A percentile compares a stretch with the other conserved stretches of the same genome.
Evolutionary conservation across 1,140 invertebrate species (phyloP).

Genomic region (Trissolcus basalis): DNA sequence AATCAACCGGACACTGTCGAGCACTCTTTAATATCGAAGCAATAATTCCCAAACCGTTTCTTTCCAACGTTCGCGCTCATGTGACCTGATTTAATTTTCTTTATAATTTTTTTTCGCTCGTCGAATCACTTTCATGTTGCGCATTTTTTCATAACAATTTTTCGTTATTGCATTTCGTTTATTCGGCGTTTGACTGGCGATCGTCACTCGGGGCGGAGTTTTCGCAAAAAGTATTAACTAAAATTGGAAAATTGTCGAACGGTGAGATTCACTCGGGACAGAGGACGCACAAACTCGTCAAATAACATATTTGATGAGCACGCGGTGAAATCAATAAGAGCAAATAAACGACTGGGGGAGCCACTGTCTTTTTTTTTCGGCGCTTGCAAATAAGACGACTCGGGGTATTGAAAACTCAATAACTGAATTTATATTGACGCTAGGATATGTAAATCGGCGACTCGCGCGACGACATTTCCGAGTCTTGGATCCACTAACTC

Average conservation of each 20-base stretch:
- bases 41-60: no score
- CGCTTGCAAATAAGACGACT: conserved; percentile 8
- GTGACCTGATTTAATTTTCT: no score
- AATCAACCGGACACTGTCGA: no score
- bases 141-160: no score
- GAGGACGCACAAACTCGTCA: conserved; percentile 6
- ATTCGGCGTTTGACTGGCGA: no score
- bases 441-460: conserved; percentile 43
- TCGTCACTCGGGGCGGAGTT: not conserved
- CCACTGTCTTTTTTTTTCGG: conserved; percentile 7
- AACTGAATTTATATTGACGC: conserved; percentile 45
- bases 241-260: conserved; percentile 4
- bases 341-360: conserved; percentile 6
- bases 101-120: no score
- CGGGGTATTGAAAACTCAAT: conserved; percentile 38
- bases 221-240: not conserved
- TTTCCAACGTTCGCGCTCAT: no score
- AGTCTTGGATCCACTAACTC: conserved; percentile 30
- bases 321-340: conserved; percentile 24
- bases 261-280: not conserved
- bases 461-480: conserved; percentile 12
- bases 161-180: no score
- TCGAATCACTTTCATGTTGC: no score
- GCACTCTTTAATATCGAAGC: no score
- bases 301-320: conserved; percentile 22